phyloP scores from a whole-genome alignment of 2,888 invertebrate species.

The Toxonevra muliebris region DNA sequence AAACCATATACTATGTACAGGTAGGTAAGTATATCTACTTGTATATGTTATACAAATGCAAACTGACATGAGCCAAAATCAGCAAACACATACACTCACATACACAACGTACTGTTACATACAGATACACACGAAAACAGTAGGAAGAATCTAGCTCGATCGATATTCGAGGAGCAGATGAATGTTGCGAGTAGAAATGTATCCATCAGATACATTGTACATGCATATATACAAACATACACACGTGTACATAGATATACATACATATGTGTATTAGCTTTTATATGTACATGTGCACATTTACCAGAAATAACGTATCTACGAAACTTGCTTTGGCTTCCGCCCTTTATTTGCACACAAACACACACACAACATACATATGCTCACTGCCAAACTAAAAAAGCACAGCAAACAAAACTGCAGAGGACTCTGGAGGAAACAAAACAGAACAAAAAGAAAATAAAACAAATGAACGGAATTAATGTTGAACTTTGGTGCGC shows the following conservation, averaged over 20 bases:
- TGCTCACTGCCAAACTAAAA: too few relatives aligned
- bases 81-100: background rate
- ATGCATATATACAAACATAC: background rate
- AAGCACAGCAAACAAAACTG: constrained; percentile 8
- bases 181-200: constrained; percentile 6
- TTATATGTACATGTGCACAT: too few relatives aligned
- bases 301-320: background rate
- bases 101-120: background rate
- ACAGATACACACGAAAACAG: too few relatives aligned
- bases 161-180: constrained; percentile 25
- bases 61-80: background rate
- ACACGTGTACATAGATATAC: background rate
- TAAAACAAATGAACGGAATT: background rate
- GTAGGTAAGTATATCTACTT: too few relatives aligned
- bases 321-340: constrained; percentile 23
- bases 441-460: background rate
- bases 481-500: too few relatives aligned
- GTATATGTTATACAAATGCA: too few relatives aligned
- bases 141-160: constrained; percentile 1
- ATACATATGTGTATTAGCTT: background rate
- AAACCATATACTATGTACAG: too few relatives aligned
- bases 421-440: constrained; percentile 5
- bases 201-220: background rate
- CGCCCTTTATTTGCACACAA: constrained; percentile 13
- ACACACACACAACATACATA: background rate